Percentiles rank a stretch among this genome's conserved stretches.
phyloP scores from a whole-genome alignment of 1,140 invertebrate species.

The Metaphire vulgaris region DNA sequence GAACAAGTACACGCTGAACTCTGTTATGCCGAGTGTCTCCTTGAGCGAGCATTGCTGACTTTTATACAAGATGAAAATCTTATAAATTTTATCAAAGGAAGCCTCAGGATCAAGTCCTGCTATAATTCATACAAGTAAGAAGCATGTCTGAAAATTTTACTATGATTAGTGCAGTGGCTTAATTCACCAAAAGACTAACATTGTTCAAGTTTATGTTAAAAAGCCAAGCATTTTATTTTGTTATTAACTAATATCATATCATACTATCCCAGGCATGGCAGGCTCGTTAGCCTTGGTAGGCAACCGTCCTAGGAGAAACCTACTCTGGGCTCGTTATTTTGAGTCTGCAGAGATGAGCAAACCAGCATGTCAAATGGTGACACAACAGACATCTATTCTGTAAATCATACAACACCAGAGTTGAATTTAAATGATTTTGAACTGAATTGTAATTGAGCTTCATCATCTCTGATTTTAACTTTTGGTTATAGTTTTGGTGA shows the following conservation, averaged over 20 bases:
- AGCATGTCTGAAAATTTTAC: conserved; percentile 1
- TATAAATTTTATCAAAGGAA: conserved; percentile 84
- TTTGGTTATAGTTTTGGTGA: too few relatives aligned
- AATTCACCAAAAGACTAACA: background rate
- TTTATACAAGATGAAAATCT: conserved; percentile 92
- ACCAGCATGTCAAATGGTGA: too few relatives aligned
- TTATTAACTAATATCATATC: background rate
- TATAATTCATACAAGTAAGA: conserved; percentile 85
- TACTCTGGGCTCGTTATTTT: too few relatives aligned
- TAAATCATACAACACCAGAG: too few relatives aligned
- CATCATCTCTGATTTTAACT: too few relatives aligned
- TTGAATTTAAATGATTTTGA: too few relatives aligned
- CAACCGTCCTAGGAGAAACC: too few relatives aligned
- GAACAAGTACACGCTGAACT: conserved; percentile 90
- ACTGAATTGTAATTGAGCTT: too few relatives aligned
- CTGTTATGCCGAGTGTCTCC: conserved; percentile 81
- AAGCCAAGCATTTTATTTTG: background rate
- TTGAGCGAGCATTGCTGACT: conserved; percentile 78
- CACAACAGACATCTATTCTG: too few relatives aligned
- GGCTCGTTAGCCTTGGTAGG: too few relatives aligned
- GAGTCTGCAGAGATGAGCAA: too few relatives aligned
- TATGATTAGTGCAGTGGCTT: background rate
- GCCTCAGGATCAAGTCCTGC: conserved; percentile 83
- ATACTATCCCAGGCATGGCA: too few relatives aligned
- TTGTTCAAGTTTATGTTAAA: background rate